Base-by-base conservation (phyloP, 2,888 invertebrate species). In the Pediacus dermestoides region DNA sequence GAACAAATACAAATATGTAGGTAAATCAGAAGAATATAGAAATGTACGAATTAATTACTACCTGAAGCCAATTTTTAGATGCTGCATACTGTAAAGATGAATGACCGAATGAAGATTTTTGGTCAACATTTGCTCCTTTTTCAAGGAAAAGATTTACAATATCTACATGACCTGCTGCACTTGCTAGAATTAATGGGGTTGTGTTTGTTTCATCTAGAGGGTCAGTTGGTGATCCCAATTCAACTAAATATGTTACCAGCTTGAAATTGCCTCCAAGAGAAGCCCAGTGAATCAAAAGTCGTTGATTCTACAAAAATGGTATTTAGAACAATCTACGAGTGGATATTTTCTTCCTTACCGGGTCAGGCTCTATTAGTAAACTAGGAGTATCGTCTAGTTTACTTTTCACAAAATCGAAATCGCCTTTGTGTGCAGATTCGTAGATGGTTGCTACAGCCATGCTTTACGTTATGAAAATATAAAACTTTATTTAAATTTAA, bases 51-150 rank as follows among this genome's bases (percentile, higher is more conserved):
- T 30, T 34, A 13, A 16, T 11, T 30, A 1, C 16, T 67, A 85
- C 85, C 67, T 82, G 77, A 52, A 75, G 70, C 75, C 84, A 82
- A 40, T 87, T 85, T 70, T 90, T 91, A 0, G 90, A 91, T 42
- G 87, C 83, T 25, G 88, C 87, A 73, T 91, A 90, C 60, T 89
- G 89, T 33, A 92, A 67, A 4, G 89, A 75, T 21, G 88, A 82
- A 66, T 91, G 89, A 0, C 88, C 88, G 39, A 82, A 79, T 42
- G 66, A 69, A 35, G 83, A 85, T 57, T 78, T 78, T 31, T 81
- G 80, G 70, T 88, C 82, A 0, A 89, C 76, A 65, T 85, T 72
- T 8, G 85, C 87, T 23, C 82, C 82, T 60, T 79, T 77, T 9
- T 74, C 70, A 39, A 89, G 61, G 10, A 91, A 68, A 1, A 80